Percentiles rank a stretch among this genome's conserved stretches.
These are phyloP conservation scores for Hoplostethus atlanticus DNA, from an alignment of 2,797 vertebrate species.

Conservation along the genomic window DNA sequence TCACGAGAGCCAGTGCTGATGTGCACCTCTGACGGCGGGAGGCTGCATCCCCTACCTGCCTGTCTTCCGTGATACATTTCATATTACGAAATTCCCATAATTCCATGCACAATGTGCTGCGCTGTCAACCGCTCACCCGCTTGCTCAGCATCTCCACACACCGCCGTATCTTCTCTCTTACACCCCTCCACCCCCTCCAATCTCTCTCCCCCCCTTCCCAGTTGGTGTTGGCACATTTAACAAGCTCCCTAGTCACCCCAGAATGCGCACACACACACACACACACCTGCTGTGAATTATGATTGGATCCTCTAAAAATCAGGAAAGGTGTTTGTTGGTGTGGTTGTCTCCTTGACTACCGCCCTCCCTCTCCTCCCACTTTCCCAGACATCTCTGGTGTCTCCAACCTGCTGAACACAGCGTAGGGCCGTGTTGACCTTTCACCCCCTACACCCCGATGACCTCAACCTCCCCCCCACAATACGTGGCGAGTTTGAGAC, in stretches of 20 bases:
- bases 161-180: not conserved
- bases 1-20: slow-evolving; percentile 12
- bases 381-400: slow-evolving; percentile 15
- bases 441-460: slow-evolving; percentile 42
- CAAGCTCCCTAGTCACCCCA: slow-evolving; percentile 62
- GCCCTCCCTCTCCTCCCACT: slow-evolving; percentile 17
- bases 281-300: slow-evolving; percentile 27
- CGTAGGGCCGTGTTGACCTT: slow-evolving; percentile 31
- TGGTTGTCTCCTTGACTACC: slow-evolving; percentile 39
- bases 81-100: slow-evolving; percentile 22
- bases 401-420: slow-evolving; percentile 3
- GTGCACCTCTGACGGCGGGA: slow-evolving; percentile 5
- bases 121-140: slow-evolving; percentile 54
- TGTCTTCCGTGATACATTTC: slow-evolving; percentile 53
- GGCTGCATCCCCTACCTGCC: slow-evolving; percentile 43
- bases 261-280: slow-evolving; percentile 18
- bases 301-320: slow-evolving; percentile 29
- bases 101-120: slow-evolving; percentile 57
- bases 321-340: slow-evolving; percentile 33
- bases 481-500: slow-evolving; percentile 13
- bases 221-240: slow-evolving; percentile 66
- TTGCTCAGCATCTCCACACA: slow-evolving; percentile 68
- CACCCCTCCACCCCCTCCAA: not conserved
- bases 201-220: not conserved
- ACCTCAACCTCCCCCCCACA: slow-evolving; percentile 1